Conservation (phyloP, 2,113 vertebrate genomes). For the Danio rerio region DNA sequence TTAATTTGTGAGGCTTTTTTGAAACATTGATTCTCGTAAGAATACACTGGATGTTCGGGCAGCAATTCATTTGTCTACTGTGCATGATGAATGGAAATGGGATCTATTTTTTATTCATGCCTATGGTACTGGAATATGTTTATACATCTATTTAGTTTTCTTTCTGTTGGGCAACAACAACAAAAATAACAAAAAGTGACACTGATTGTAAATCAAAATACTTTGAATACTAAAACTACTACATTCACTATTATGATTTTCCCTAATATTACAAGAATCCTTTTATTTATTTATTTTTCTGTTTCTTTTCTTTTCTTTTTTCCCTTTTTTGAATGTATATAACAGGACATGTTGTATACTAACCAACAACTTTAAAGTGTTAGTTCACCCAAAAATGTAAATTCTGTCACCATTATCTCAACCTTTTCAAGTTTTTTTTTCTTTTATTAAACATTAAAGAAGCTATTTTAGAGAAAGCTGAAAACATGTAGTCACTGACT, state of each 20-base stretch:
- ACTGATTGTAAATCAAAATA: slow-evolving; percentile 46
- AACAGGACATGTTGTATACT: too few species aligned
- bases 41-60: slow-evolving; percentile 32
- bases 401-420: too few species aligned
- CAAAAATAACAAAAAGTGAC: slow-evolving; percentile 17
- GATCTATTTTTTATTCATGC: slow-evolving; percentile 51
- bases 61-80: slow-evolving; percentile 38
- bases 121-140: neutral
- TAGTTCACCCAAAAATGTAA: too few species aligned
- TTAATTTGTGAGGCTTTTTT: slow-evolving; percentile 6
- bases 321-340: too few species aligned
- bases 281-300: too few species aligned
- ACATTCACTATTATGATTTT: slow-evolving; percentile 59
- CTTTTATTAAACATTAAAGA: too few species aligned
- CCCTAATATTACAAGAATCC: neutral
- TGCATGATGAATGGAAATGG: slow-evolving; percentile 44
- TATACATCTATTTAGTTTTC: neutral
- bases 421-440: too few species aligned
- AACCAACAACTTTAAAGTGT: too few species aligned
- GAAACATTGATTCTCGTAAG: slow-evolving; percentile 25
- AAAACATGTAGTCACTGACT: too few species aligned
- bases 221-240: slow-evolving; percentile 59
- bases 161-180: neutral
- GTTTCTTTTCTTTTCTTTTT: too few species aligned
- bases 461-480: too few species aligned